phyloP scores from a whole-genome alignment of 2,888 invertebrate species.

The Epinotia nisella region DNA sequence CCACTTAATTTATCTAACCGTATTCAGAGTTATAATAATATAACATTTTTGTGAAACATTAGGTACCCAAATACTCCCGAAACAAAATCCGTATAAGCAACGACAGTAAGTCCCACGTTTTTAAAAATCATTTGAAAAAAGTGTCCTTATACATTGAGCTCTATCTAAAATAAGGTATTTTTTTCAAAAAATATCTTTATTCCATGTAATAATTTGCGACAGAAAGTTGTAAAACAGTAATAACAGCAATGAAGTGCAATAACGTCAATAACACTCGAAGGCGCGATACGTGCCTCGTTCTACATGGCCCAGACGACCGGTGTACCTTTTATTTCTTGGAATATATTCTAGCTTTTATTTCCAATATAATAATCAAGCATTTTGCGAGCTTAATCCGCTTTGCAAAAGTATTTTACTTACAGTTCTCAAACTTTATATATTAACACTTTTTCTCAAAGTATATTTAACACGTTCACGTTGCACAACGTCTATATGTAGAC shows the following conservation, averaged over 20 bases:
- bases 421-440: background rate
- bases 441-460: too few relatives aligned
- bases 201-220: constrained; percentile 52
- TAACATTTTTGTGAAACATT: background rate
- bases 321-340: background rate
- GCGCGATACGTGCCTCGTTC: constrained; percentile 62
- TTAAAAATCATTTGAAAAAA: background rate
- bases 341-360: constrained; percentile 4
- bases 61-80: background rate
- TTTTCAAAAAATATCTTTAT: constrained; percentile 37
- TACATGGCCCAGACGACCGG: constrained; percentile 51
- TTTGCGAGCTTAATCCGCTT: background rate
- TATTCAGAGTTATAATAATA: too few relatives aligned
- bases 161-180: constrained; percentile 14
- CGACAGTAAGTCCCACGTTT: background rate
- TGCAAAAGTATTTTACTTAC: background rate
- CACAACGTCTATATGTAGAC: too few relatives aligned
- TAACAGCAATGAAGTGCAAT: constrained; percentile 63
- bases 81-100: background rate
- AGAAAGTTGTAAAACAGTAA: constrained; percentile 58
- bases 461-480: too few relatives aligned
- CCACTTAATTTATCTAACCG: too few relatives aligned
- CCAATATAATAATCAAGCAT: background rate
- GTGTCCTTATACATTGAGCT: background rate
- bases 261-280: constrained; percentile 62